phyloP scores from a whole-genome alignment of 2,113 vertebrate genomes.

The Leptodactylus fuscus region DNA sequence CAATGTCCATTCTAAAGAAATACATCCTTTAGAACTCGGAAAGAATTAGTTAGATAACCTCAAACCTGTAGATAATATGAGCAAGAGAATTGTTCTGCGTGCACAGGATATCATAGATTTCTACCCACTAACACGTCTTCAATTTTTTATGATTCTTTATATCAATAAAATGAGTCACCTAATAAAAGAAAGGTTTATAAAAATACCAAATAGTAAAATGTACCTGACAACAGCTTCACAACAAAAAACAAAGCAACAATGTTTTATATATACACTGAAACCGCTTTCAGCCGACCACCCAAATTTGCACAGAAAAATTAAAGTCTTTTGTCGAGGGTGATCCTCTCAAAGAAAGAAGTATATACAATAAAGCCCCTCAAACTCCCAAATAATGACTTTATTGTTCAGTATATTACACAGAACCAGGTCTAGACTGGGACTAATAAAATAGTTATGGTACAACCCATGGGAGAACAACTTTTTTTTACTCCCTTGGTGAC shows the following conservation, averaged over 20 bases:
- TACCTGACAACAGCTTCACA: neutral
- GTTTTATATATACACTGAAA: too few relatives aligned
- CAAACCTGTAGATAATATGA: neutral
- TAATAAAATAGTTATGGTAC: too few relatives aligned
- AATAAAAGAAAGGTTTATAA: neutral
- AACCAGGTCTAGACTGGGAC: too few relatives aligned
- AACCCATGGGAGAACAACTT: too few relatives aligned
- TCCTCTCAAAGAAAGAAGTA: too few relatives aligned
- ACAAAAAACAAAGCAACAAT: neutral
- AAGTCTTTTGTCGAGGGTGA: too few relatives aligned
- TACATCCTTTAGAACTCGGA: slow-evolving; percentile 12
- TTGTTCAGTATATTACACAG: too few relatives aligned
- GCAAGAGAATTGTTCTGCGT: neutral
- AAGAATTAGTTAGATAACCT: slow-evolving; percentile 5
- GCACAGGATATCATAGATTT: neutral
- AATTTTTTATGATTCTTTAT: neutral
- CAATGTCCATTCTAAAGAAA: slow-evolving; percentile 10
- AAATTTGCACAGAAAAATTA: too few relatives aligned
- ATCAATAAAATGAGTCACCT: slow-evolving; percentile 1
- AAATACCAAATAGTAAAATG: neutral
- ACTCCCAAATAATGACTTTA: too few relatives aligned
- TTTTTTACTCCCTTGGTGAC: too few relatives aligned
- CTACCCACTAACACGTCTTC: neutral
- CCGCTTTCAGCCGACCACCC: too few relatives aligned
- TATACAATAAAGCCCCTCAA: too few relatives aligned